Evolutionary conservation across 2,888 invertebrate genomes (phyloP).

Genomic region (Sycophila texana): DNA sequence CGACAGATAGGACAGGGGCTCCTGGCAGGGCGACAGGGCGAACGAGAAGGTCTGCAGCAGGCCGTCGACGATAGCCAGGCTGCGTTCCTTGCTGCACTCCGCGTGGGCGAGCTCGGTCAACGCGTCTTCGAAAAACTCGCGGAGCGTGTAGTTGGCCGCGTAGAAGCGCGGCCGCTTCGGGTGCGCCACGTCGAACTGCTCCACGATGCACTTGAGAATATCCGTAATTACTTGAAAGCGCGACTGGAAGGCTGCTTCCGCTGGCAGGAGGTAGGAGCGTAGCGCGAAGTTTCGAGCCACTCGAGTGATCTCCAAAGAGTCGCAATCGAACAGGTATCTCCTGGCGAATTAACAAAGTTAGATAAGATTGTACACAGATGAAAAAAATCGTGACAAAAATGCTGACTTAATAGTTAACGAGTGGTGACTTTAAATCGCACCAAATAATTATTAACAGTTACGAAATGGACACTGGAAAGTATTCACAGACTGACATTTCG

Average conservation of each 20-base stretch:
- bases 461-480: no score
- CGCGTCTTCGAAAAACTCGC: slow-evolving; percentile 25
- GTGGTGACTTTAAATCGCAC: no score
- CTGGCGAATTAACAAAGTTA: no score
- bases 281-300: slow-evolving; percentile 25
- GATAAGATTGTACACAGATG: no score
- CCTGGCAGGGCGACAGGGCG: slow-evolving; percentile 33
- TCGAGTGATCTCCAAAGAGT: slow-evolving; percentile 13
- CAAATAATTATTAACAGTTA: no score
- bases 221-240: slow-evolving; percentile 8
- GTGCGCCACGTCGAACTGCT: slow-evolving; percentile 22
- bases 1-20: slow-evolving; percentile 7
- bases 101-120: slow-evolving; percentile 9
- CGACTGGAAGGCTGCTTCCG: not conserved
- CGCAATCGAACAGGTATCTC: slow-evolving; percentile 31
- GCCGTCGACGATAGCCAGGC: slow-evolving; percentile 20
- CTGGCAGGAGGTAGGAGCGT: slow-evolving; percentile 25
- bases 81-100: not conserved
- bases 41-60: slow-evolving; percentile 18
- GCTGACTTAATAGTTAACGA: no score
- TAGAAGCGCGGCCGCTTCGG: slow-evolving; percentile 38
- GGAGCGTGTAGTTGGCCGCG: slow-evolving; percentile 29
- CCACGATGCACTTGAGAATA: slow-evolving; percentile 4
- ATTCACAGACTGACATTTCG: no score
- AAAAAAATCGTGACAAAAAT: no score